Evolutionary conservation across 2,888 invertebrate species (phyloP), one percentile per base, ranked within the genome.

Genomic region (Ennomos erosarius): DNA sequence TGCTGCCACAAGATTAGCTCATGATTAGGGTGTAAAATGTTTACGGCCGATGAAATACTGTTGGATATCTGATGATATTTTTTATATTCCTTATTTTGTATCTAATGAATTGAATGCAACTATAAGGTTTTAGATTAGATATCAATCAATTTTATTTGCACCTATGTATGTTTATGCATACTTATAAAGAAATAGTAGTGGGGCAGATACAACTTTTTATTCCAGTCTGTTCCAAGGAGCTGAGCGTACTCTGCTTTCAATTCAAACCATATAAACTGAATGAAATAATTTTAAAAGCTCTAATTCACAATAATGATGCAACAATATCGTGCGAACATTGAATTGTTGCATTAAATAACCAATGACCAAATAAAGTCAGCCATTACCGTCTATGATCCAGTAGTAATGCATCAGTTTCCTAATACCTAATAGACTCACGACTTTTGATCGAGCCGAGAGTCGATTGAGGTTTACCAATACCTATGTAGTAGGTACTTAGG

Each of bases 371-470:
- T 55, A 51, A 49, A 55, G 37, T 39, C 26, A 39, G 43, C 33
- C 16, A 39, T 50, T 39, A 50, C 38, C 66, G 65, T 66, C 62
- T 61, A 66, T 65, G 52, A 68, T 69, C 69, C 59, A 64, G 65
- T 73, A 61, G 67, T 62, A 65, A 68, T 64, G 59, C 59, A 68
- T 61, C 59, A 70, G 66, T 74, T 73, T 69, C 64, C 64, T 62
- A 70, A 59, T 45, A 73, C 70, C 68, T 69, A 67, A 51, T 34
- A 50, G n/a, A 13, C 3, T 50, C 45, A 45, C 44, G 48, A 46
- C 47, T 33, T 9, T 40, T 26, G 26, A 26, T 26, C 26, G 26
- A 1, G 40, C n/a, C 13, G 10, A 11, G 37, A 39, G 39, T n/a
- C 33, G 9, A n/a, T 35, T 33, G 11, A 12, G 39, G 13, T 26